phyloP scores from a whole-genome alignment of 1,140 invertebrate genomes.

The Phymorhynchus buccinoides region DNA sequence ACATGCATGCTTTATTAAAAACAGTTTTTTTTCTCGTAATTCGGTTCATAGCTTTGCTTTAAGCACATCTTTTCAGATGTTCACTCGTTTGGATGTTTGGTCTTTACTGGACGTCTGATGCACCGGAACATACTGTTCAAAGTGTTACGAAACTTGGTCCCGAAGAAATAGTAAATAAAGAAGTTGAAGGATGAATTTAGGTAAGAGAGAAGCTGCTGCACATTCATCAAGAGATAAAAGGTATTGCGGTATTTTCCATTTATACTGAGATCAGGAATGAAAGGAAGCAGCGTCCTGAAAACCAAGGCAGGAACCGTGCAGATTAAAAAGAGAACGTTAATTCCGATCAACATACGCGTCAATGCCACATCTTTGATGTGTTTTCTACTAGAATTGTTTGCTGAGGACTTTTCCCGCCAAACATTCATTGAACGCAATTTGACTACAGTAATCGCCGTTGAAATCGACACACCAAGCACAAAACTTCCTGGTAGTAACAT shows the following conservation, averaged over 20 bases:
- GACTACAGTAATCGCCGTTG: too few species aligned
- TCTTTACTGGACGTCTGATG: too few species aligned
- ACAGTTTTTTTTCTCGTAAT: too few species aligned
- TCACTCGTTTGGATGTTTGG: too few species aligned
- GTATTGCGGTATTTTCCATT: slow-evolving; percentile 30
- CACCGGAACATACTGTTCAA: too few species aligned
- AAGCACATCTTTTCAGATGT: too few species aligned
- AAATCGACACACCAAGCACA: too few species aligned
- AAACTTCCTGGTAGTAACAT: too few species aligned
- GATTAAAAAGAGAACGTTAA: slow-evolving; percentile 22
- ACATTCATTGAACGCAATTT: neutral
- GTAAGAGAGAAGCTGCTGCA: slow-evolving; percentile 12
- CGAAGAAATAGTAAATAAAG: slow-evolving; percentile 27
- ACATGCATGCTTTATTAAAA: too few species aligned
- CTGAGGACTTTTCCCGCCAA: too few species aligned
- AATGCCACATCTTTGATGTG: slow-evolving; percentile 13
- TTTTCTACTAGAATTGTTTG: too few species aligned
- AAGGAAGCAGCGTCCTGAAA: slow-evolving; percentile 5
- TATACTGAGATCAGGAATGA: slow-evolving; percentile 20
- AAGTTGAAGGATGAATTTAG: slow-evolving; percentile 28
- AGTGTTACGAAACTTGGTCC: neutral
- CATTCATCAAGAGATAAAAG: slow-evolving; percentile 24
- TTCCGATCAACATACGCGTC: slow-evolving; percentile 33
- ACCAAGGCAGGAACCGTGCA: slow-evolving; percentile 20
- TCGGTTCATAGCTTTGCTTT: too few species aligned